Percentiles rank a stretch among this genome's conserved stretches.
These are phyloP conservation scores for Ptychoptera albimana DNA, from an alignment of 2,888 invertebrate genomes.

Conservation along the genomic window DNA sequence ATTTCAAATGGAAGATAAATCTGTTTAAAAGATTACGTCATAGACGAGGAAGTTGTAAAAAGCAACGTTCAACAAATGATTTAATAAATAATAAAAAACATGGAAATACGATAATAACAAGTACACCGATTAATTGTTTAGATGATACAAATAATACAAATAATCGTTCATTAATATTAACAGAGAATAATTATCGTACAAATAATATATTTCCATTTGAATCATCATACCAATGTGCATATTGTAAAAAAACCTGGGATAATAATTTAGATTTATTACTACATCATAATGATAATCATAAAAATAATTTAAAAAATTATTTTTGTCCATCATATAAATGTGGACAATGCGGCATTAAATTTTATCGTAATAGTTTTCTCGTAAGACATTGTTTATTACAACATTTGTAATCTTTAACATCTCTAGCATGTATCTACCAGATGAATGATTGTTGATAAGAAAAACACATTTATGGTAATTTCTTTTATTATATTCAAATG, in stretches of 20 bases:
- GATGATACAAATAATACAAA: constrained; percentile 6
- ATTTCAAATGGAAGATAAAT: no score
- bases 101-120: constrained; percentile 9
- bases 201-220: no score
- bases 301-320: constrained; percentile 5
- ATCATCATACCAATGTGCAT: constrained; percentile 10
- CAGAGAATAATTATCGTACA: no score
- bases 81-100: background rate
- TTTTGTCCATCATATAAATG: constrained; percentile 10
- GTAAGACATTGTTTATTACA: constrained; percentile 9
- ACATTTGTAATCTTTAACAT: constrained; percentile 4
- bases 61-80: background rate
- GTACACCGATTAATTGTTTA: constrained; percentile 11
- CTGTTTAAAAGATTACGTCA: no score
- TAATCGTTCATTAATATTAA: background rate
- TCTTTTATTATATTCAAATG: no score
- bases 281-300: constrained; percentile 9
- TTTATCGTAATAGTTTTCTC: constrained; percentile 10
- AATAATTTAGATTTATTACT: constrained; percentile 10
- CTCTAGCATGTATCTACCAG: no score
- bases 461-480: no score
- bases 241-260: constrained; percentile 9
- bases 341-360: constrained; percentile 10
- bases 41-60: no score
- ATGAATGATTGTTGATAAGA: no score